Base-by-base conservation (phyloP, 2,113 vertebrate genomes). In the Chaetorhynchus papuensis region DNA sequence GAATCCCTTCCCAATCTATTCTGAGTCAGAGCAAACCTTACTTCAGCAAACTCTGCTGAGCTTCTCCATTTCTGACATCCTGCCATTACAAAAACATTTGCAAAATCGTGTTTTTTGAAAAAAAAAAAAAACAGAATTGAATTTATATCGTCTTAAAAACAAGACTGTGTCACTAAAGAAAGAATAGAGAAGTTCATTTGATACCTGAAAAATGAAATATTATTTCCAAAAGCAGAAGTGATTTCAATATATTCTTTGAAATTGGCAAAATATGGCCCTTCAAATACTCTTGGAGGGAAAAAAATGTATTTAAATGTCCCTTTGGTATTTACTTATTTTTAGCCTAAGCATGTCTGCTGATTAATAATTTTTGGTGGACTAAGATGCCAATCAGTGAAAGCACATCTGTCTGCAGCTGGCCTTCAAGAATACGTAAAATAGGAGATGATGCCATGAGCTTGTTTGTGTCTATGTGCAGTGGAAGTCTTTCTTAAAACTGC, bases 11-110 rank as follows among this genome's bases (percentile, higher is more conserved):
- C 21, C 54, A 83, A 37, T 76, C 52, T 84, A 19, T 70, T 65
- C 57, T 59, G 89, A 94, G 77, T 69, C 33, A 74, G 72, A 74
- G 44, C 16, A 91, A 90, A 91, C 70, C 78, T 47, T 47, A 69
- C 17, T 24, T 65, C 10, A 11, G 37, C 52, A 60, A 87, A 60
- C 64, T 57, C 45, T 71, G 10, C 33, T 57, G n/a, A 86, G 24
- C 35, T 84, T 77, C 77, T 85, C 37, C 22, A 61, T 65, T 92
- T 64, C 19, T 63, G 72, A 66, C 21, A 31, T 13, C 42, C 8
- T 47, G 8, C 37, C 70, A 35, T 30, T 64, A 23, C 30, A 88
- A 65, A 94, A 47, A 6, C 7, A 15, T 56, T 91, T 82, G 6
- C 49, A 89, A 83, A 65, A 76, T 28, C 20, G 0, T 76, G 44